Base-by-base conservation (phyloP, 2,888 invertebrate genomes). In the Coelogynopora nodosa region DNA sequence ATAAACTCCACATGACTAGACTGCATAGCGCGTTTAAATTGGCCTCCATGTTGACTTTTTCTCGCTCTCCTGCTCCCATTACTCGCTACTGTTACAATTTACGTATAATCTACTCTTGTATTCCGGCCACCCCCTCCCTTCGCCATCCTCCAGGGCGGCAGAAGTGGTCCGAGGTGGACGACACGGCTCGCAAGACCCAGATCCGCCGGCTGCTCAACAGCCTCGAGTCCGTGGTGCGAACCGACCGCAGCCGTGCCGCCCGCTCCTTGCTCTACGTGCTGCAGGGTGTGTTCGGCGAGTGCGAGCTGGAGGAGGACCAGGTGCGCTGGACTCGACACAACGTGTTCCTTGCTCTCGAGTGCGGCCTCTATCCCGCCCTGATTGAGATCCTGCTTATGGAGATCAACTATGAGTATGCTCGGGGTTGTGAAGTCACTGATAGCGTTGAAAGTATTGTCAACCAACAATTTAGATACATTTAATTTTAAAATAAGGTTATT, bases 341-440 rank as follows among this genome's bases (percentile, higher is more conserved):
- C 92, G 95, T 96, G 27, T 95, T 96, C 93, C 93, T 96, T 82
- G 93, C 98, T 0, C 97, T 97, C 90, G 95, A 96, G 90, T 94
- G 95, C 92, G 98, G 98, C 26, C 94, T 96, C 23, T 97, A 97
- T 92, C 93, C 94, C 88, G 95, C 96, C 2, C 96, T 98, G 90
- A 94, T 97, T 82, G 97, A 98, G 92, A 93, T 98, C 88, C 93
- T 99, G 88, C 96, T 97, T 91, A 95, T 97, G 92, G 98, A 99
- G 93, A 96, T 97, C 85, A 97, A 97, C 93, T 95, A 94, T 90
- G 94, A 85, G 67, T 84, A 18, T 31, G 31, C n/a, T n/a, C n/a
- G n/a, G n/a, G n/a, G n/a, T n/a, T n/a, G n/a, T n/a, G n/a, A n/a
- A n/a, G n/a, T n/a, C n/a, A n/a, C n/a, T n/a, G n/a, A n/a, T n/a